These are phyloP conservation scores for Leptatherina wallacei DNA, from an alignment of 2,797 vertebrate genomes.

Conservation along the genomic window DNA sequence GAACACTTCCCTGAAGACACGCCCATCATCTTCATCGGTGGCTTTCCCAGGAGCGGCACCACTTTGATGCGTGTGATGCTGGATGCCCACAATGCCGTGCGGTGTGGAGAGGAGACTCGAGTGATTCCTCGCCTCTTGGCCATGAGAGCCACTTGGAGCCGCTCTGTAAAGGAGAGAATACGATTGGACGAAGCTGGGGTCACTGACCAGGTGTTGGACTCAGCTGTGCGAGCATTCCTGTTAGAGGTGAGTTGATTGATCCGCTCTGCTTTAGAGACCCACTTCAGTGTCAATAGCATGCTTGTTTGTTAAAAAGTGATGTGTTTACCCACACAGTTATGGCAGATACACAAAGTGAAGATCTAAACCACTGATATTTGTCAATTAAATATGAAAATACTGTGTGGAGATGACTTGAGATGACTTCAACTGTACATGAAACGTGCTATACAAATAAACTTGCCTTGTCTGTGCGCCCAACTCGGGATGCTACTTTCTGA, in stretches of 20 bases:
- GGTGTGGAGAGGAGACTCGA: conserved; percentile 92
- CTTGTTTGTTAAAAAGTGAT: neutral
- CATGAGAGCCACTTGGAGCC: conserved; percentile 93
- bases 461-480: too few species aligned
- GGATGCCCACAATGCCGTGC: conserved; percentile 89
- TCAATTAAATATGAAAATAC: too few species aligned
- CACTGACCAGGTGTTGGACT: conserved; percentile 92
- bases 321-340: neutral
- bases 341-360: too few species aligned
- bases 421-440: too few species aligned
- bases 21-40: conserved; percentile 94
- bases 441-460: too few species aligned
- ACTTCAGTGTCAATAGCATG: neutral
- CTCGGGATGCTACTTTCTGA: too few species aligned
- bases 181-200: conserved; percentile 93
- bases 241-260: conserved; percentile 85
- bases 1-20: conserved; percentile 90
- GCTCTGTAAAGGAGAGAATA: conserved; percentile 92
- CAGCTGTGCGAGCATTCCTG: conserved; percentile 91
- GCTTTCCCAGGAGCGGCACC: conserved; percentile 93
- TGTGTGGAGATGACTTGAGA: too few species aligned
- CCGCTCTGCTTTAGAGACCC: neutral
- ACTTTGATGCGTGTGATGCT: conserved; percentile 96
- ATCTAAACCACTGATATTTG: too few species aligned
- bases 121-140: conserved; percentile 92